These are phyloP conservation scores for Varanus komodoensis DNA, from an alignment of 2,113 vertebrate genomes.

Conservation along the genomic window DNA sequence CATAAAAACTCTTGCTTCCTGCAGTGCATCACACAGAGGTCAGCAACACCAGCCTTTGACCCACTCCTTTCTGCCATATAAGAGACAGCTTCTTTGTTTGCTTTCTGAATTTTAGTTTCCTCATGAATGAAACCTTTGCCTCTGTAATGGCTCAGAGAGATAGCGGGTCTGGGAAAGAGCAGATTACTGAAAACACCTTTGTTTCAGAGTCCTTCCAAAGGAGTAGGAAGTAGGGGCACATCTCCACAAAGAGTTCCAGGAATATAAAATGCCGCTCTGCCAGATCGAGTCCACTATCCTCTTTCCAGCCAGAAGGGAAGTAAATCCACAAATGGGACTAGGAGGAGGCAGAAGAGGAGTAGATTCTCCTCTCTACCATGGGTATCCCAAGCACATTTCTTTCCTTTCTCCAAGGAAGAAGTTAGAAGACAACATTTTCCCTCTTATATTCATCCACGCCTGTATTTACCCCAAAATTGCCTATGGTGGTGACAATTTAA, in stretches of 20 bases:
- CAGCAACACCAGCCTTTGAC: background rate
- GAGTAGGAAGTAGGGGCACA: background rate
- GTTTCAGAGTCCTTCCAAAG: too few relatives aligned
- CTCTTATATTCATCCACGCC: background rate
- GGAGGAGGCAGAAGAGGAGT: background rate
- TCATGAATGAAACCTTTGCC: background rate
- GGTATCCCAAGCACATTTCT: background rate
- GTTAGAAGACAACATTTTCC: background rate
- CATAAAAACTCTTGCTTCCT: background rate
- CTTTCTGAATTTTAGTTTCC: background rate
- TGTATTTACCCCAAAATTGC: too few relatives aligned
- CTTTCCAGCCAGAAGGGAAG: background rate
- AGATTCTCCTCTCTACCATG: background rate
- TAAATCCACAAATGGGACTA: too few relatives aligned
- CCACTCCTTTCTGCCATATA: background rate
- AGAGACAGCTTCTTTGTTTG: background rate
- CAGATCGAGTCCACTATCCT: background rate
- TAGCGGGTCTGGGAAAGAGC: background rate
- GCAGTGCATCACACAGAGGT: background rate
- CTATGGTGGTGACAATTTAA: background rate
- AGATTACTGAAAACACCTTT: background rate
- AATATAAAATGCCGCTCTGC: background rate
- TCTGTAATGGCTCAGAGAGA: too few relatives aligned
- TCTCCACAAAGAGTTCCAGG: background rate
- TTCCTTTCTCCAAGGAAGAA: too few relatives aligned